Evolutionary conservation across 1,140 invertebrate genomes (phyloP).

Genomic region (Latrodectus geometricus): DNA sequence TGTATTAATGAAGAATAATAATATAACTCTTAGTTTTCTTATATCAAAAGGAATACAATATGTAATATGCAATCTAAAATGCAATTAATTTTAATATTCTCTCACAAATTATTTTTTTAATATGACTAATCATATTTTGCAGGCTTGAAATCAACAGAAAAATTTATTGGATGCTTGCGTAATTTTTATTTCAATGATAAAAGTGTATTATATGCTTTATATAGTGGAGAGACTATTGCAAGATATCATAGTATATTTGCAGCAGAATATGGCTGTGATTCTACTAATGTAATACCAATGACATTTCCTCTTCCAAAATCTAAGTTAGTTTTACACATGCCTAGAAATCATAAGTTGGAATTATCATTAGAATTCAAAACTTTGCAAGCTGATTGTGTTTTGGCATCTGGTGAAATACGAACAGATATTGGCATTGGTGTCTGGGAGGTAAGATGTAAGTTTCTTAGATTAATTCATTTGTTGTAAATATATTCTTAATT

Average conservation of each 20-base stretch:
- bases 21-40: too few relatives aligned
- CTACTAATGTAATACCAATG: conserved; percentile 88
- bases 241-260: conserved; percentile 78
- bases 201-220: conserved; percentile 88
- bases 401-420: conserved; percentile 84
- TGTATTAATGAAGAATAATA: too few relatives aligned
- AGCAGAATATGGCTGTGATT: conserved; percentile 84
- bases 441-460: conserved; percentile 80
- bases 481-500: not conserved
- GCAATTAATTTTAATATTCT: too few relatives aligned
- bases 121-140: conserved; percentile 40
- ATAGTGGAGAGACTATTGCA: conserved; percentile 77
- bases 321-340: conserved; percentile 84
- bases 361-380: conserved; percentile 91
- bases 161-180: conserved; percentile 85
- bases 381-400: conserved; percentile 82
- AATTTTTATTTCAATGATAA: conserved; percentile 94
- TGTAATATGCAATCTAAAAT: too few relatives aligned
- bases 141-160: conserved; percentile 69
- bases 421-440: conserved; percentile 80
- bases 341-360: conserved; percentile 76
- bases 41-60: too few relatives aligned
- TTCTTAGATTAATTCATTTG: conserved; percentile 4
- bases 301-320: conserved; percentile 91
- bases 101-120: not conserved